Percentiles rank a stretch among this genome's conserved stretches.
Evolutionary conservation across 2,888 invertebrate species (phyloP).

Genomic region (Crematogaster levior): DNA sequence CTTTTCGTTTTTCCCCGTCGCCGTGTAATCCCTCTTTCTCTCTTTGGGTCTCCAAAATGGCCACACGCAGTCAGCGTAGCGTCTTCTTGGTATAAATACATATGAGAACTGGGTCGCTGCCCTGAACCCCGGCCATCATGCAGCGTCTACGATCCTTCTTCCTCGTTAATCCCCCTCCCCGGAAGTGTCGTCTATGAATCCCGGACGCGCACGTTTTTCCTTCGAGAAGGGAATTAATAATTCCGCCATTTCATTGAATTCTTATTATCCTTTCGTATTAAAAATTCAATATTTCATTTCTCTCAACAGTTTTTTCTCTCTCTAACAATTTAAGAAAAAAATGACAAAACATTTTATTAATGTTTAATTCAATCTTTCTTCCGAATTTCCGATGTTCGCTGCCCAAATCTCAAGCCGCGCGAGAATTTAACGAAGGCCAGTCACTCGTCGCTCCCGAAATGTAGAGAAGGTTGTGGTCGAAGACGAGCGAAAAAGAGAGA

Average conservation of each 20-base stretch:
- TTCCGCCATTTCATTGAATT: neutral
- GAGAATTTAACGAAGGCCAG: neutral
- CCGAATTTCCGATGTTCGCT: neutral
- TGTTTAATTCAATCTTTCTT: neutral
- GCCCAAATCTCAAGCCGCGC: neutral
- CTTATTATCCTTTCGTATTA: no score
- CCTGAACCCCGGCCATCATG: constrained; percentile 72
- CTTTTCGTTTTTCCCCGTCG: constrained; percentile 48
- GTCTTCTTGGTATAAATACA: constrained; percentile 81
- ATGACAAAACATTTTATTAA: constrained; percentile 30
- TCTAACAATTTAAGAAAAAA: neutral
- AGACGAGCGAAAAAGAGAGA: neutral
- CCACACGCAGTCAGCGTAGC: constrained; percentile 74
- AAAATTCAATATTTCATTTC: no score
- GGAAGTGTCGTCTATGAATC: constrained; percentile 74
- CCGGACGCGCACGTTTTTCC: constrained; percentile 21
- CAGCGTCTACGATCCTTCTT: constrained; percentile 69
- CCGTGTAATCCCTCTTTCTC: constrained; percentile 43
- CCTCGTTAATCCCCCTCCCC: constrained; percentile 55
- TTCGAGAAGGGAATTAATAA: neutral
- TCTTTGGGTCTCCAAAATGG: constrained; percentile 69
- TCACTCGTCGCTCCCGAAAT: neutral
- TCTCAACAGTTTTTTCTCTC: neutral
- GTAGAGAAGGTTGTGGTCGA: neutral
- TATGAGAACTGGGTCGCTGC: constrained; percentile 80